Evolutionary conservation across 2,888 invertebrate genomes (phyloP), one percentile per base, ranked within the genome.

Genomic region (Onthophagus sagittarius): DNA sequence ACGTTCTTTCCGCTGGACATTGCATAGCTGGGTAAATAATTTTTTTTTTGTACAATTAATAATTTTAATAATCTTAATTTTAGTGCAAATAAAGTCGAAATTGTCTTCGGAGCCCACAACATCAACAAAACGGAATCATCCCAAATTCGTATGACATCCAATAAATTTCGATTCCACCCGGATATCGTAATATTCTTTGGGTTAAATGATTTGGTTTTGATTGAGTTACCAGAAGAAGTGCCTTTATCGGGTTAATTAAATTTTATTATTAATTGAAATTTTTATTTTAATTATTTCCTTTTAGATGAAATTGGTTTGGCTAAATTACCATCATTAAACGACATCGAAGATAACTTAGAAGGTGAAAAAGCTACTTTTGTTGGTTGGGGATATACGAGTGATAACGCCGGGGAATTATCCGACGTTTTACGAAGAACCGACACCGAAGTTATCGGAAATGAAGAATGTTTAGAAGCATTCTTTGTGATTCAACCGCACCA

Each of bases 1-100:
- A 87, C 86, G 84, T 88, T 70, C 78, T 88, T 63, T 88, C 88
- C 0, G 88, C 88, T 0, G 88, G 88, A 0, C 88, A 88, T 79
- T 88, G 88, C 13, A 67, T 63, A 15, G 63, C 14, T 0, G 15
- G 23, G 72, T 72, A 67, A 65, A 2, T 23, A 23, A 23, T 23
- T 23, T 23, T 23, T 23, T 23, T 23, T 23, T 23, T 23, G 3
- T 2, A 2, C 3, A 23, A 23, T 23, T 23, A 1, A 23, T 23
- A 23, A 23, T 23, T 23, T 23, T 23, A 23, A 23, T 23, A 23
- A 23, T 2, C 6, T 4, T 53, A 53, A 53, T 9, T 53, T 53
- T 15, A 63, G 63, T 1, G 15, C 15, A 63, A 14, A 67, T n/a
- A 67, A 23, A 32, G 76, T 77, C 33, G 77, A 79, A 70, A 78